These are phyloP conservation scores for Sebastes jordani DNA, from an alignment of 2,797 vertebrate genomes.

Conservation along the genomic window DNA sequence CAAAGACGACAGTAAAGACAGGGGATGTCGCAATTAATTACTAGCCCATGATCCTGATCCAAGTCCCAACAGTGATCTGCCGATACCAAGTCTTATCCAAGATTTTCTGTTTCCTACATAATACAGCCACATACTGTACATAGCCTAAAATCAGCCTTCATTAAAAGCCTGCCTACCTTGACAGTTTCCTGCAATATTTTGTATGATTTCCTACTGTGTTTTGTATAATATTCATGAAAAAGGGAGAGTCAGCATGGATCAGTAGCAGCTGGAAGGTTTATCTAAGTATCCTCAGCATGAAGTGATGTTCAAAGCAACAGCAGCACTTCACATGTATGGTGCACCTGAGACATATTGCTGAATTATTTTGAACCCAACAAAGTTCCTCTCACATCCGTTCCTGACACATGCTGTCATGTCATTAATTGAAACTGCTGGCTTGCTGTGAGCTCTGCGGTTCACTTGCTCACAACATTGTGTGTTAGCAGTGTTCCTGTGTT, in stretches of 20 bases:
- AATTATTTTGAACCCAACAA: conserved; percentile 19
- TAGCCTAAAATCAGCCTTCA: background rate
- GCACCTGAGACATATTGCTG: conserved; percentile 17
- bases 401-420: conserved; percentile 18
- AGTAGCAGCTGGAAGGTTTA: background rate
- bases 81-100: background rate
- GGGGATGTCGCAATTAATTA: background rate
- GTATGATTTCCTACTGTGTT: background rate
- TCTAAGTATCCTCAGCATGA: background rate
- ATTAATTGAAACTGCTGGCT: conserved; percentile 19
- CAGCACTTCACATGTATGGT: background rate
- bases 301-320: conserved; percentile 6
- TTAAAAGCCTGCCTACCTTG: background rate
- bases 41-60: background rate
- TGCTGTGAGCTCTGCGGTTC: background rate
- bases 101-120: background rate
- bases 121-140: background rate
- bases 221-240: background rate
- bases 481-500: background rate
- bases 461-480: conserved; percentile 3
- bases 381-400: conserved; percentile 2
- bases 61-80: background rate
- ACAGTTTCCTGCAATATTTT: background rate
- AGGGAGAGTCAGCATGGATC: background rate
- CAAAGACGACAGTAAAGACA: background rate